Evolutionary conservation across 2,797 vertebrate genomes (phyloP).

Genomic region (Brachyrhaphis roseni): DNA sequence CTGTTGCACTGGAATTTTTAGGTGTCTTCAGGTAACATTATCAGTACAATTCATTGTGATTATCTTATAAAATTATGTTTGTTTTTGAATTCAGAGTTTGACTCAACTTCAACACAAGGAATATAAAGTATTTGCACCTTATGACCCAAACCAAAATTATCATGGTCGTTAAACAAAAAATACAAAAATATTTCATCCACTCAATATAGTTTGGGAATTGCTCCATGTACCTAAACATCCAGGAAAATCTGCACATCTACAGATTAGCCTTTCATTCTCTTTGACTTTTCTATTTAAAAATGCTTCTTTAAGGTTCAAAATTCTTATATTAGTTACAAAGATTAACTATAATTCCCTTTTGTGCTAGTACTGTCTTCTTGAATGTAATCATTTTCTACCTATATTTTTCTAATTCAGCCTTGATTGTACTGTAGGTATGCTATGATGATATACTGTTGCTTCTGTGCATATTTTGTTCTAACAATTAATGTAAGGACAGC

Average conservation of each 20-base stretch:
- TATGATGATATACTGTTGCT: conserved; percentile 77
- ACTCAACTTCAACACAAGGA: conserved; percentile 75
- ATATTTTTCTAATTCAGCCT: conserved; percentile 89
- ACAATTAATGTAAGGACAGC: conserved; percentile 65
- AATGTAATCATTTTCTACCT: conserved; percentile 90
- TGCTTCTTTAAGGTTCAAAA: conserved; percentile 81
- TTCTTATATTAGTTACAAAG: conserved; percentile 83
- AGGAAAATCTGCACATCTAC: conserved; percentile 66
- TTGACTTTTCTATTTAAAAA: conserved; percentile 82
- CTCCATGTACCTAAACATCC: conserved; percentile 48
- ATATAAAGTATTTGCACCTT: conserved; percentile 84
- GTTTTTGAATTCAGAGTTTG: conserved; percentile 67
- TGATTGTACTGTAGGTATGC: conserved; percentile 83
- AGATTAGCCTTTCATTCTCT: conserved; percentile 64
- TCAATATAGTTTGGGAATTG: conserved; percentile 56
- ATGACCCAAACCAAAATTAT: conserved; percentile 82
- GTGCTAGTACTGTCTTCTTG: conserved; percentile 88
- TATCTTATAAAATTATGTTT: conserved; percentile 70
- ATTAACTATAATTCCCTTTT: conserved; percentile 83
- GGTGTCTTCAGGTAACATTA: conserved; percentile 93
- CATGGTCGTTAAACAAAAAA: conserved; percentile 66
- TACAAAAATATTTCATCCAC: conserved; percentile 60
- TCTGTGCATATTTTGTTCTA: conserved; percentile 72
- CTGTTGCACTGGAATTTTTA: conserved; percentile 85
- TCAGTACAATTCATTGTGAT: conserved; percentile 91